Evolutionary conservation across 2,113 vertebrate species (phyloP).

Genomic region (Balaeniceps rex): DNA sequence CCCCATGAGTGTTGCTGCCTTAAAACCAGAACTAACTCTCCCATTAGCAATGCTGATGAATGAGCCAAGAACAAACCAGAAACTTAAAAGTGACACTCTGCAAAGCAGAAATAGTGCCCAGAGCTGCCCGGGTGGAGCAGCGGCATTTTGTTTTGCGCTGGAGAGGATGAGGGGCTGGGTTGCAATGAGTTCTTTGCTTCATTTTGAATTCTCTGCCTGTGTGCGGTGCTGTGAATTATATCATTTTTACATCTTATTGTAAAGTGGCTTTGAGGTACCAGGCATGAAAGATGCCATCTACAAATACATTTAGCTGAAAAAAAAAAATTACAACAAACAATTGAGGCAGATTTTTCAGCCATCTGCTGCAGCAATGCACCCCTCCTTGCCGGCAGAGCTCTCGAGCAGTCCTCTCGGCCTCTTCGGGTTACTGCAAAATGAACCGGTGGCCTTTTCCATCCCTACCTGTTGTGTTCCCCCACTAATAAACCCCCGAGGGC

Average conservation of each 20-base stretch:
- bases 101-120: conserved; percentile 4
- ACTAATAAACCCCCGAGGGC: neutral
- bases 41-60: conserved; percentile 45
- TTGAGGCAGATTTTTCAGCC: neutral
- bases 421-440: neutral
- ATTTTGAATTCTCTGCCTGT: neutral
- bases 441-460: neutral
- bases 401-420: neutral
- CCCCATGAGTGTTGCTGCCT: conserved; percentile 7
- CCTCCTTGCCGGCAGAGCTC: neutral
- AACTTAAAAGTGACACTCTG: conserved; percentile 11
- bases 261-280: neutral
- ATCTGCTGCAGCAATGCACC: neutral
- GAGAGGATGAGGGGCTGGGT: neutral
- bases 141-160: neutral
- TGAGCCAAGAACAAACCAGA: conserved; percentile 19
- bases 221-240: neutral
- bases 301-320: neutral
- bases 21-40: conserved; percentile 2
- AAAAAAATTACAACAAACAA: neutral
- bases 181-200: neutral
- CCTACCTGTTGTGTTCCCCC: neutral
- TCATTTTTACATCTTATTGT: neutral
- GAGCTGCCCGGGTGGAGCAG: neutral
- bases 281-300: neutral